Evolutionary conservation across 2,888 invertebrate genomes (phyloP), one percentile per base, ranked within the genome.

Genomic region (Latrodectus elegans): DNA sequence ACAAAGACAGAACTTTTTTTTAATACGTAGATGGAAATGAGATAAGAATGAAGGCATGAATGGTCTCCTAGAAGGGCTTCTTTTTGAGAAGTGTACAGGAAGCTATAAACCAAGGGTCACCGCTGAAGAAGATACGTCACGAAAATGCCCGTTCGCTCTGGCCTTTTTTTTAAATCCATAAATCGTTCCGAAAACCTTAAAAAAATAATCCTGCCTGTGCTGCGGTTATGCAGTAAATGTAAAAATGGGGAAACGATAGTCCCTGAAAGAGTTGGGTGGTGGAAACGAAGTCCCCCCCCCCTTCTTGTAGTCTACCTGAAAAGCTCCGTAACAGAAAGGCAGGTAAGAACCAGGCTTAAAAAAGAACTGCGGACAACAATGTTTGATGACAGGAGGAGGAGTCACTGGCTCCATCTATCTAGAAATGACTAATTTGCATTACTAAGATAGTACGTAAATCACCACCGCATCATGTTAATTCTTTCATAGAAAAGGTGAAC

Each of bases 371-470:
- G 22, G 6, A 60, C 26, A 67, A 68, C 73, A 53, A n/a, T 65
- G 77, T 76, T 53, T 67, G 80, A 38, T 81, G 80, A 81, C 86
- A 86, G 70, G 65, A 60, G 75, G 74, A 22, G 80, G 74, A 68
- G 60, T 71, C 38, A 74, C 51, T 73, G 26, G 70, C 49, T 70
- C 75, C 77, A 84, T 84, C 73, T 78, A 72, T 73, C 49, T 73
- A 84, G 73, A 72, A 64, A 67, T 77, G 78, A 64, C 85, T 85
- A 80, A 86, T 86, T 86, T 86, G 86, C 86, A 86, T 86, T 71
- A 81, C 86, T 86, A 81, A 86, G 80, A 86, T 81, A 86, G 26
- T 81, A 70, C 86, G 86, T 86, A 86, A 86, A 86, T 86, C 85
- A 85, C 79, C 68, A 79, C 17, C 85, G 51, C 72, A 74, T 74